These are phyloP conservation scores for Myotis daubentonii DNA, from an alignment of 2,797 vertebrate genomes.

Conservation along the genomic window DNA sequence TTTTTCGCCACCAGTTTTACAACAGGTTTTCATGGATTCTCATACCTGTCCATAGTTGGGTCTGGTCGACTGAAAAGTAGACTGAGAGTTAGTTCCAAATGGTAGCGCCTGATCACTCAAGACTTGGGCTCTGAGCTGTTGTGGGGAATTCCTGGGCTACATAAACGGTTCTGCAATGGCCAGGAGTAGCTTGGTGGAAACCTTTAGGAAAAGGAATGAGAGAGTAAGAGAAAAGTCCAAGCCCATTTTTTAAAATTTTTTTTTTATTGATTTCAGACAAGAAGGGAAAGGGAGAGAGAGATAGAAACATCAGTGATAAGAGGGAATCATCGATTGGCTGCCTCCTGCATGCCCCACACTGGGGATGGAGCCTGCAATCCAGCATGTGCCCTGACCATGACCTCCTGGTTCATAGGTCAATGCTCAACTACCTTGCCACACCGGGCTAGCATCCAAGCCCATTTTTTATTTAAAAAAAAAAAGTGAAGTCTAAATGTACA, in stretches of 20 bases:
- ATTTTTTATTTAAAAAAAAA: not conserved
- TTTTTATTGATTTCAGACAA: too few relatives aligned
- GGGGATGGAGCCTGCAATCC: too few relatives aligned
- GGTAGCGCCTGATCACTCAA: not conserved
- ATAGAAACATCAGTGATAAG: too few relatives aligned
- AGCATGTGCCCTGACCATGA: too few relatives aligned
- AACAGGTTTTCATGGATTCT: not conserved
- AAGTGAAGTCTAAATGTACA: not conserved
- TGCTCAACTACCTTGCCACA: too few relatives aligned
- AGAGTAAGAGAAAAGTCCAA: not conserved
- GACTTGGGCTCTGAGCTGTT: not conserved
- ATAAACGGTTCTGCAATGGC: not conserved
- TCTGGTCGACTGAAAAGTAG: not conserved
- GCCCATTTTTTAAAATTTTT: not conserved
- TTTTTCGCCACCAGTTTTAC: constrained; percentile 37
- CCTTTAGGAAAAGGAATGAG: not conserved
- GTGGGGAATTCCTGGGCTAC: not conserved
- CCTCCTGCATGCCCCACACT: too few relatives aligned
- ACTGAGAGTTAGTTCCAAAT: not conserved
- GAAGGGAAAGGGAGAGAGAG: too few relatives aligned
- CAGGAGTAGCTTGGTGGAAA: not conserved
- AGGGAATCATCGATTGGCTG: too few relatives aligned
- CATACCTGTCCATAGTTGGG: not conserved
- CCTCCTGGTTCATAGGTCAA: too few relatives aligned
- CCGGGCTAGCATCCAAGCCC: not conserved